These are phyloP conservation scores for Epizoanthus fatuus DNA, from an alignment of 92 coral and sea anemone genomes.

Conservation along the genomic window DNA sequence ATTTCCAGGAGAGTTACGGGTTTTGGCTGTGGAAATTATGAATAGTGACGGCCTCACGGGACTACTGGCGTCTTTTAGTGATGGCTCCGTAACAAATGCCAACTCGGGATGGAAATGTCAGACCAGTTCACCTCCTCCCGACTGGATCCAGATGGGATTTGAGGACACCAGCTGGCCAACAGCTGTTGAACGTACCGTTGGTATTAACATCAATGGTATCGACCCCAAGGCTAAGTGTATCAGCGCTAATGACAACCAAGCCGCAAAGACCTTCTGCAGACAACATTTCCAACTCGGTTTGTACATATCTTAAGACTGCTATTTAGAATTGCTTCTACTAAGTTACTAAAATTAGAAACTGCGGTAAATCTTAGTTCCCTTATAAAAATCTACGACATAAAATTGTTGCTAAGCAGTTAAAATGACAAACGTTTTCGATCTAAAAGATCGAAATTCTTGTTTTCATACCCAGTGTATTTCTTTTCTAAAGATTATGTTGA, in stretches of 20 bases:
- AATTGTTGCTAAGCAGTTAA: too few relatives aligned
- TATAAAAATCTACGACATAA: too few relatives aligned
- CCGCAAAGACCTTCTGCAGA: conserved; percentile 30
- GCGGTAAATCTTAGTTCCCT: too few relatives aligned
- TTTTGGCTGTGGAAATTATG: conserved; percentile 16
- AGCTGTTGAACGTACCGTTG: background rate
- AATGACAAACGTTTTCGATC: too few relatives aligned
- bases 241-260: background rate
- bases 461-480: too few relatives aligned
- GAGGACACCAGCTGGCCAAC: conserved; percentile 22
- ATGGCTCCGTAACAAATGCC: too few relatives aligned
- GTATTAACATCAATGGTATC: conserved; percentile 5
- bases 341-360: too few relatives aligned
- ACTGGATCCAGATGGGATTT: background rate
- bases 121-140: background rate
- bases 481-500: too few relatives aligned
- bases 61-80: conserved; percentile 16
- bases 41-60: background rate
- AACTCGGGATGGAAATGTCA: conserved; percentile 6
- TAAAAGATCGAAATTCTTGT: too few relatives aligned
- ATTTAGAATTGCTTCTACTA: too few relatives aligned
- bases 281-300: conserved; percentile 3
- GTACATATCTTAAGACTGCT: background rate
- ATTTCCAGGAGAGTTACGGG: background rate
- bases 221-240: background rate